Evolutionary conservation across 1,140 invertebrate species (phyloP), one percentile per base, ranked within the genome.

Genomic region (Coboldia fuscipes): DNA sequence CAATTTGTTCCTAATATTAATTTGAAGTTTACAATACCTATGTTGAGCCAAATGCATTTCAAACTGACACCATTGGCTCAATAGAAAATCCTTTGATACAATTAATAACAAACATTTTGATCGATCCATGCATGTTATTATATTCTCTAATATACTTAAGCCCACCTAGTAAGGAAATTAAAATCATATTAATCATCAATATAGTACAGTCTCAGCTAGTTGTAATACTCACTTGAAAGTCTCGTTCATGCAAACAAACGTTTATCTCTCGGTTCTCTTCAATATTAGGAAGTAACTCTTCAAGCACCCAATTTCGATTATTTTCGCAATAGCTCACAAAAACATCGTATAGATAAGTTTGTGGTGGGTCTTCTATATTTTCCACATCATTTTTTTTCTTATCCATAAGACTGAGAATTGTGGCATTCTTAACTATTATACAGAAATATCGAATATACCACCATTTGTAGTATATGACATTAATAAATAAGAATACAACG

Each of bases 21-120:
- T 39, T n/a, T n/a, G n/a, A n/a, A n/a, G n/a, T n/a, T n/a, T n/a
- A n/a, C n/a, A n/a, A n/a, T 39, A 65, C 64, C 67, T 57, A 45
- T 70, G 66, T 40, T 72, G 68, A 0, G 68, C 68, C 21, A 72
- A 43, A 46, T 70, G 65, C 65, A 71, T 68, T 48, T 72, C 69
- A 41, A 69, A 72, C 35, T 68, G 62, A 48, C 69, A 72, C 69
- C 69, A 72, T 30, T 70, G 65, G 31, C 66, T 69, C 1, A 61
- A 44, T 7, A 72, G 42, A 41, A 71, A 72, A 22, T 59, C 54
- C 14, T 59, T 54, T 2, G 66, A 69, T 6, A 72, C 57, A 10
- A 72, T 56, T 13, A 71, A 45, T 47, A 71, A 57, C 2, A 71
- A 56, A 1, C 58, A 57, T n/a, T 60, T 52, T 2, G 66, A 69